These are phyloP conservation scores for Lethocerus indicus DNA, from an alignment of 1,140 invertebrate species.

Conservation along the genomic window DNA sequence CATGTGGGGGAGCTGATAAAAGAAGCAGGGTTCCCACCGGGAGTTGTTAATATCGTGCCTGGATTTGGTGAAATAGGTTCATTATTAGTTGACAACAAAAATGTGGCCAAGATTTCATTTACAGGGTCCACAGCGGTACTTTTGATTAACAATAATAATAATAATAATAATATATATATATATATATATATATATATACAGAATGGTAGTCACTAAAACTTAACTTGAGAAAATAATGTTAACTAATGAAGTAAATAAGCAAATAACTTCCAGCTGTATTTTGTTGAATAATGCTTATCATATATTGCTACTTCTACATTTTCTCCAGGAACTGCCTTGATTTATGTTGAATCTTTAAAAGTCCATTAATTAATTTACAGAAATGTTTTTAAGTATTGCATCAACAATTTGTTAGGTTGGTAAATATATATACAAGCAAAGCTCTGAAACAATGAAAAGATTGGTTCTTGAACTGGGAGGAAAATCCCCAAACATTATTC, in stretches of 20 bases:
- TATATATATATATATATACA: neutral
- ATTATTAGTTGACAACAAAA: constrained; percentile 66
- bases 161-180: neutral
- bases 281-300: neutral
- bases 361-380: neutral
- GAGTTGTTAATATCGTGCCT: constrained; percentile 85
- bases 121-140: constrained; percentile 71
- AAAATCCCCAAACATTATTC: constrained; percentile 86
- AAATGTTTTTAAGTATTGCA: neutral
- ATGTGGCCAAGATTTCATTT: constrained; percentile 81
- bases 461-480: constrained; percentile 87
- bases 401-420: constrained; percentile 37
- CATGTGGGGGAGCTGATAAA: constrained; percentile 84
- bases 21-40: constrained; percentile 76
- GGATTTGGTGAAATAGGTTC: constrained; percentile 68
- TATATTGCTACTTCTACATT: neutral
- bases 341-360: neutral
- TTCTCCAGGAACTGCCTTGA: too few species aligned
- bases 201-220: neutral
- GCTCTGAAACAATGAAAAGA: constrained; percentile 67
- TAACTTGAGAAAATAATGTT: neutral
- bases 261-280: neutral
- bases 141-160: neutral
- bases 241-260: neutral
- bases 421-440: constrained; percentile 58